Evolutionary conservation across 2,888 invertebrate species (phyloP).

Genomic region (Amphipoea oculea): DNA sequence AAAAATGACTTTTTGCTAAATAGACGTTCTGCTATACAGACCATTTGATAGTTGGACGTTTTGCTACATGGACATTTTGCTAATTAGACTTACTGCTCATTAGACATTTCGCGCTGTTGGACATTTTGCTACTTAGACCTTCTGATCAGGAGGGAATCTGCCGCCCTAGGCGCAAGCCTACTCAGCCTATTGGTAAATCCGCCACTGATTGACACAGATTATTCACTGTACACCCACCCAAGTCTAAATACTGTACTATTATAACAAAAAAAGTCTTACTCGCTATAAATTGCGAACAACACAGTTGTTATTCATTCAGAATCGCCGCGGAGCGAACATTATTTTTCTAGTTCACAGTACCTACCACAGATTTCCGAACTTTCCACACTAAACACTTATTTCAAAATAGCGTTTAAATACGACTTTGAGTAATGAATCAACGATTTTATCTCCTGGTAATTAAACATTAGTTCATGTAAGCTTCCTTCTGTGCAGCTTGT

Average conservation of each 20-base stretch:
- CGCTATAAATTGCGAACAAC: conserved; percentile 45
- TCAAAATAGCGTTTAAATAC: conserved; percentile 53
- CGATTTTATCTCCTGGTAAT: conserved; percentile 55
- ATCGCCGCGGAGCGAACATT: conserved; percentile 20
- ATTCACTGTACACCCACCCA: conserved; percentile 11
- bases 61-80: too few species aligned
- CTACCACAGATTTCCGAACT: conserved; percentile 39
- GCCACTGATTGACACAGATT: not conserved
- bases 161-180: too few species aligned
- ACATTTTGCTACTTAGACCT: too few species aligned
- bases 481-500: conserved; percentile 45
- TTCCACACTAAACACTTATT: conserved; percentile 57
- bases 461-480: conserved; percentile 53
- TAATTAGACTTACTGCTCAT: too few species aligned
- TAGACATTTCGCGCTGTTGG: too few species aligned
- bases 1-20: too few species aligned
- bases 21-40: too few species aligned
- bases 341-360: conserved; percentile 37
- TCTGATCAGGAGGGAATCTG: too few species aligned
- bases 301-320: conserved; percentile 54
- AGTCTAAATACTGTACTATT: conserved; percentile 17
- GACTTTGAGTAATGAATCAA: conserved; percentile 60
- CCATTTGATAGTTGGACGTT: too few species aligned
- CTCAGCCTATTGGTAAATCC: too few species aligned
- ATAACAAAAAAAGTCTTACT: conserved; percentile 39